Evolutionary conservation across 2,113 vertebrate species (phyloP).

Genomic region (Seriola dumerili): DNA sequence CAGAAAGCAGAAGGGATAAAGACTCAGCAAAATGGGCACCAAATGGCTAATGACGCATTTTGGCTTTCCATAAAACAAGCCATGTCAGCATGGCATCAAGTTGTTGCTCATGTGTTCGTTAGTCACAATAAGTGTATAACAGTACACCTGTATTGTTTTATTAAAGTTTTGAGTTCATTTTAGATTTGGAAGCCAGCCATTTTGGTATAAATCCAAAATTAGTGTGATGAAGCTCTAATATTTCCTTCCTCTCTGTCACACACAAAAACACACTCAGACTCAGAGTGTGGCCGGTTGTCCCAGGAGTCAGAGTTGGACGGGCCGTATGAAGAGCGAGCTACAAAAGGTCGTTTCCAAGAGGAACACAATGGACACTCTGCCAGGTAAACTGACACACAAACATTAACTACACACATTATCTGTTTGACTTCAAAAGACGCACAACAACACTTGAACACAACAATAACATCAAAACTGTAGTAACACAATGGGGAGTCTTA

Average conservation of each 20-base stretch:
- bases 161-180: neutral
- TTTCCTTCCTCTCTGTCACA: conserved; percentile 8
- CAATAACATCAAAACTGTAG: neutral
- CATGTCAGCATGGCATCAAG: neutral
- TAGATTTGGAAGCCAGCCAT: neutral
- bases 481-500: neutral
- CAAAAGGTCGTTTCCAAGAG: conserved; percentile 49
- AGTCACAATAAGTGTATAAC: neutral
- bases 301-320: conserved; percentile 66
- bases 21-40: conserved; percentile 8
- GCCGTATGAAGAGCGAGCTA: conserved; percentile 41
- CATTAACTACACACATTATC: neutral
- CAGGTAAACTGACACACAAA: conserved; percentile 60
- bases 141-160: neutral
- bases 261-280: conserved; percentile 52
- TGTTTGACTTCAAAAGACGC: too few relatives aligned
- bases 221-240: neutral
- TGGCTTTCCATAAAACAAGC: conserved; percentile 9
- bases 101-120: neutral
- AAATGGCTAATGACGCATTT: conserved; percentile 14
- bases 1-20: conserved; percentile 1
- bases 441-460: neutral
- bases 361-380: conserved; percentile 58
- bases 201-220: neutral
- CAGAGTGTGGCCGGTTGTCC: conserved; percentile 61